phyloP scores from a whole-genome alignment of 2,113 vertebrate genomes.

The Chaenogobius annularis region DNA sequence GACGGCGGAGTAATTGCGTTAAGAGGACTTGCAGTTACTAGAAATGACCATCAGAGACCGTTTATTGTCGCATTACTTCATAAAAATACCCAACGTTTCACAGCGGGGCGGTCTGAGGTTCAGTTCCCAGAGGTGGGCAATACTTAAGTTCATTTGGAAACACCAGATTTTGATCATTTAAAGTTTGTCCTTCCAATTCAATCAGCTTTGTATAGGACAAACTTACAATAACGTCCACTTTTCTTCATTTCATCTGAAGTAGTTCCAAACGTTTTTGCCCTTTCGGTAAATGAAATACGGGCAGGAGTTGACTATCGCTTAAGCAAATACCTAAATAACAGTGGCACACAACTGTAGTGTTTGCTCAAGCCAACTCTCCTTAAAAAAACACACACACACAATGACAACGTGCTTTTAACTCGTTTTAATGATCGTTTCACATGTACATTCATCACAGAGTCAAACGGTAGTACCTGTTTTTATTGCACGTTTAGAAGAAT shows the following conservation, averaged over 20 bases:
- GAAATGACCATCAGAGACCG: too few relatives aligned
- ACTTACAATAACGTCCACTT: too few relatives aligned
- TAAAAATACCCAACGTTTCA: too few relatives aligned
- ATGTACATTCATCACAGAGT: slow-evolving; percentile 26
- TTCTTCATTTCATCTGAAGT: background rate
- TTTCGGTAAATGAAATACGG: background rate
- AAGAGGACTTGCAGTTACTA: too few relatives aligned
- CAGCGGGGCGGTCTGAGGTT: too few relatives aligned
- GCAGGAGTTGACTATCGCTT: background rate
- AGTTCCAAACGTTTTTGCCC: background rate
- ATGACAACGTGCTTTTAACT: slow-evolving; percentile 10
- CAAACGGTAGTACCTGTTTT: background rate
- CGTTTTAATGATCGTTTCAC: slow-evolving; percentile 17
- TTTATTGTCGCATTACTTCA: too few relatives aligned
- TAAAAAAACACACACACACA: background rate
- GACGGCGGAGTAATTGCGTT: too few relatives aligned
- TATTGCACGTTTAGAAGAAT: slow-evolving; percentile 40
- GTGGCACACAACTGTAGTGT: background rate
- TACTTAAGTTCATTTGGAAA: too few relatives aligned
- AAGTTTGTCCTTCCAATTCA: too few relatives aligned
- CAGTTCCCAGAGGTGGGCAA: too few relatives aligned
- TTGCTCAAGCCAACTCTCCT: background rate
- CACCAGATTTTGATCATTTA: too few relatives aligned
- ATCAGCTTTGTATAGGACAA: too few relatives aligned
- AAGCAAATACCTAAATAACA: slow-evolving; percentile 13